Conservation (phyloP, 1,140 invertebrate genomes). For the Drosophila santomea region DNA sequence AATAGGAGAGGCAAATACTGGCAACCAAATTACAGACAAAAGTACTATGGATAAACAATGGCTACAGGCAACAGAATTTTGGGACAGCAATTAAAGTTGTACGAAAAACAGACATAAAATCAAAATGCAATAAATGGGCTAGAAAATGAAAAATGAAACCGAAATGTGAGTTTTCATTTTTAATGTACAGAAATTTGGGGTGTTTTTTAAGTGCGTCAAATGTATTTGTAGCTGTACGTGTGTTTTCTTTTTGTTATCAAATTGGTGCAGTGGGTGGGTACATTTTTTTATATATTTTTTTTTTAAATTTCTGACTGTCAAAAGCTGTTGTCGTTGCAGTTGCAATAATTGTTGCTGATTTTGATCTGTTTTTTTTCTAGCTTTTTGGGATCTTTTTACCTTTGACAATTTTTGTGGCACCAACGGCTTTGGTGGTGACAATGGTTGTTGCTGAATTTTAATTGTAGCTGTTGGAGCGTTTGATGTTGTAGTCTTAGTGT, state of each 20-base stretch:
- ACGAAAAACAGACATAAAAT: slow-evolving; percentile 21
- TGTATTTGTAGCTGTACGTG: slow-evolving; percentile 18
- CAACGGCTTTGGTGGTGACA: slow-evolving; percentile 84
- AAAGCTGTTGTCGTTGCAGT: slow-evolving; percentile 46
- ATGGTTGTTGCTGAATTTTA: slow-evolving; percentile 84
- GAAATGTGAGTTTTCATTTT: slow-evolving; percentile 6
- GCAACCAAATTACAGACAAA: slow-evolving; percentile 3
- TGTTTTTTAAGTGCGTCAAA: slow-evolving; percentile 9
- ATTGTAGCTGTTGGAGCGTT: slow-evolving; percentile 62
- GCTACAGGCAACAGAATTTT: slow-evolving; percentile 1
- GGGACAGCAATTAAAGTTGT: slow-evolving; percentile 30
- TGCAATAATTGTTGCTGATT: slow-evolving; percentile 31
- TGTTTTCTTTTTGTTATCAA: slow-evolving; percentile 1
- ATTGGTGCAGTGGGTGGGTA: slow-evolving; percentile 11
- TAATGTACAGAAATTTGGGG: neutral
- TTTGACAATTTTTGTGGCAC: slow-evolving; percentile 82
- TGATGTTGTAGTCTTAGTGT: slow-evolving; percentile 61
- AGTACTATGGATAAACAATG: slow-evolving; percentile 1
- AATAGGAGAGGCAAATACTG: neutral
- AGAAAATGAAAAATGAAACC: slow-evolving; percentile 17
- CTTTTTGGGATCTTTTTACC: slow-evolving; percentile 69
- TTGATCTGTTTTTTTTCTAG: slow-evolving; percentile 37
- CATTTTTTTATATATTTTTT: slow-evolving; percentile 2
- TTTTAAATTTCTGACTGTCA: slow-evolving; percentile 34
- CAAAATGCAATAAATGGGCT: slow-evolving; percentile 20